Conservation (phyloP, 2,888 invertebrate species). For the Thera obeliscata region DNA sequence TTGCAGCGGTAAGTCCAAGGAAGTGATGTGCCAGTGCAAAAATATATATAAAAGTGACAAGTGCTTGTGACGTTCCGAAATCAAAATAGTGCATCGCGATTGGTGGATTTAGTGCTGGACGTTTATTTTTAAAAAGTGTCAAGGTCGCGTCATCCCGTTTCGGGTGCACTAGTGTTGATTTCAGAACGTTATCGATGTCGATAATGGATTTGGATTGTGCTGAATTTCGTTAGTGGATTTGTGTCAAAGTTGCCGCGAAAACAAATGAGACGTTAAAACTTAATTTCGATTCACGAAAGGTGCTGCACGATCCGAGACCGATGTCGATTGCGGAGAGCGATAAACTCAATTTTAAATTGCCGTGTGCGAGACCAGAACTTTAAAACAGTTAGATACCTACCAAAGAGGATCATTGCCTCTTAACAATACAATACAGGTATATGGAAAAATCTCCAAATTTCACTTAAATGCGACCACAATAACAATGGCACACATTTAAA, state of each 20-base stretch:
- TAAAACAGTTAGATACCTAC: neutral
- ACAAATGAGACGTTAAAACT: constrained; percentile 21
- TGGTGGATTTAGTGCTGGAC: constrained; percentile 37
- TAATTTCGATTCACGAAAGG: constrained; percentile 38
- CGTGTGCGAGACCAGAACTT: constrained; percentile 23
- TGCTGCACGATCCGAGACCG: constrained; percentile 38
- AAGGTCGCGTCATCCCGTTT: constrained; percentile 29
- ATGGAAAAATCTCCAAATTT: neutral
- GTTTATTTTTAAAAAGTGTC: constrained; percentile 26
- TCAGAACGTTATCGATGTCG: constrained; percentile 41
- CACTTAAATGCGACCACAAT: neutral
- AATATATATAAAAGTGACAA: constrained; percentile 60
- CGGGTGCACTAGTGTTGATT: constrained; percentile 48
- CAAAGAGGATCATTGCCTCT: neutral
- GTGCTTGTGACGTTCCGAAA: constrained; percentile 76
- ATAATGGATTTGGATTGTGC: constrained; percentile 32
- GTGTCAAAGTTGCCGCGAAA: constrained; percentile 24
- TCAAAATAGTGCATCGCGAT: constrained; percentile 64
- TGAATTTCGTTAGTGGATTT: constrained; percentile 20
- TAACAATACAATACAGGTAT: neutral
- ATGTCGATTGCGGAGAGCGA: constrained; percentile 32
- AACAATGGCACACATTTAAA: neutral
- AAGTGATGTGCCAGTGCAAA: constrained; percentile 34
- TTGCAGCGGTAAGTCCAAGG: constrained; percentile 82
- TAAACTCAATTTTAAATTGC: constrained; percentile 38